Evolutionary conservation across 1,140 invertebrate species (phyloP).

Genomic region (Muscidifurax raptorellus): DNA sequence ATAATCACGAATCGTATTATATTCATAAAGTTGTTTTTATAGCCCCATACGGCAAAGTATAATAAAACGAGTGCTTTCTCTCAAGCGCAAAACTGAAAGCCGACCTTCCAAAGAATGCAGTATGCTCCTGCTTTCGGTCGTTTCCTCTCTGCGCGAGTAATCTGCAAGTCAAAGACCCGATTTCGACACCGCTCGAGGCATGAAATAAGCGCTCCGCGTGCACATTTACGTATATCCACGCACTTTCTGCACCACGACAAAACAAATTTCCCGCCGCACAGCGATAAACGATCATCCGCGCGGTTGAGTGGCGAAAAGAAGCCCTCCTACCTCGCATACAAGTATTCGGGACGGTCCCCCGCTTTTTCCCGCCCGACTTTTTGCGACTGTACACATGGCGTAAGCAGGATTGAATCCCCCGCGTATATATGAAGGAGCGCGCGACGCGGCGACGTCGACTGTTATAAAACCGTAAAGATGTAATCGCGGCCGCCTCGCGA

Average conservation of each 20-base stretch:
- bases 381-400: neutral
- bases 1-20: too few species aligned
- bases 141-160: neutral
- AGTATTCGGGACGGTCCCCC: too few species aligned
- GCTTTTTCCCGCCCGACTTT: constrained; percentile 40
- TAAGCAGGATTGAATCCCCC: neutral
- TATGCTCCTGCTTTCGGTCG: neutral
- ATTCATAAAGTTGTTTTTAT: too few species aligned
- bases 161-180: constrained; percentile 60
- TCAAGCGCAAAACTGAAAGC: too few species aligned
- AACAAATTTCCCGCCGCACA: constrained; percentile 23
- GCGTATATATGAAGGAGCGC: neutral
- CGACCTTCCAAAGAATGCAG: neutral
- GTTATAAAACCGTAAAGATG: constrained; percentile 66
- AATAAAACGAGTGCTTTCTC: too few species aligned
- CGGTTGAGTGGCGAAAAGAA: neutral
- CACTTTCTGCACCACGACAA: neutral
- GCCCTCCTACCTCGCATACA: neutral
- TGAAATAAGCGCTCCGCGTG: constrained; percentile 63
- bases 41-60: too few species aligned
- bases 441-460: constrained; percentile 43
- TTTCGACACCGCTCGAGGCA: constrained; percentile 61
- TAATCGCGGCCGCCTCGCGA: constrained; percentile 57
- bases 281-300: neutral
- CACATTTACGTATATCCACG: neutral